phyloP scores from a whole-genome alignment of 2,797 vertebrate genomes.

The Oophaga sylvatica region DNA sequence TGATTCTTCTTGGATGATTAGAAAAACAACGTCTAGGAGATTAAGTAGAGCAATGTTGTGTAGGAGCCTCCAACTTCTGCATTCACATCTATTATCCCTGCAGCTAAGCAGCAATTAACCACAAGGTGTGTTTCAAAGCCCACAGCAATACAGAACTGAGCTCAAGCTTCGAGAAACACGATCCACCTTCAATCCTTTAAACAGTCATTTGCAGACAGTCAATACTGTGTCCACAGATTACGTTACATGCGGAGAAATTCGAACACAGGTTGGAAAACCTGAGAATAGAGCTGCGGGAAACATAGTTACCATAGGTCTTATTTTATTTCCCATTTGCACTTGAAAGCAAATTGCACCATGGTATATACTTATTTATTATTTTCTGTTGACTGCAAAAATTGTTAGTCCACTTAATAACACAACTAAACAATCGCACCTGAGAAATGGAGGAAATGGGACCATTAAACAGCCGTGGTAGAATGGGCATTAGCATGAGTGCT shows the following conservation, averaged over 20 bases:
- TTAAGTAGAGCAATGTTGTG: conserved; percentile 26
- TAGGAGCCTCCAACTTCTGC: conserved; percentile 29
- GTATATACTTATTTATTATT: conserved; percentile 18
- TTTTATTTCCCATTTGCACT: background rate
- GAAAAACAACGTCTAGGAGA: conserved; percentile 38
- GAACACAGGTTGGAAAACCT: conserved; percentile 16
- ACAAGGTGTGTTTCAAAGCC: conserved; percentile 58
- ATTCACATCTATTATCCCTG: conserved; percentile 51
- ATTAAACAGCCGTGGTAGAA: conserved; percentile 23
- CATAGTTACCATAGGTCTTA: conserved; percentile 3
- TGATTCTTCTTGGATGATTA: conserved; percentile 42
- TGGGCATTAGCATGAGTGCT: background rate
- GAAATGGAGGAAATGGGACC: background rate
- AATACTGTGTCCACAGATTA: conserved; percentile 52
- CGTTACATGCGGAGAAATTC: conserved; percentile 49
- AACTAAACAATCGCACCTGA: background rate
- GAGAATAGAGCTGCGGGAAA: conserved; percentile 17
- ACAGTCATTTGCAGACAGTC: conserved; percentile 60
- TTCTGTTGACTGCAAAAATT: conserved; percentile 28
- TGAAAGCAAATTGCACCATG: conserved; percentile 32
- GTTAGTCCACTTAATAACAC: conserved; percentile 8
- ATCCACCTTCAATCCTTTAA: conserved; percentile 55
- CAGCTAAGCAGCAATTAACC: conserved; percentile 54
- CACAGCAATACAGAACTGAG: conserved; percentile 33
- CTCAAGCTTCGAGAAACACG: conserved; percentile 37